Evolutionary conservation across 2,888 invertebrate genomes (phyloP), one percentile per base, ranked within the genome.

Genomic region (Cheilosia urbana): DNA sequence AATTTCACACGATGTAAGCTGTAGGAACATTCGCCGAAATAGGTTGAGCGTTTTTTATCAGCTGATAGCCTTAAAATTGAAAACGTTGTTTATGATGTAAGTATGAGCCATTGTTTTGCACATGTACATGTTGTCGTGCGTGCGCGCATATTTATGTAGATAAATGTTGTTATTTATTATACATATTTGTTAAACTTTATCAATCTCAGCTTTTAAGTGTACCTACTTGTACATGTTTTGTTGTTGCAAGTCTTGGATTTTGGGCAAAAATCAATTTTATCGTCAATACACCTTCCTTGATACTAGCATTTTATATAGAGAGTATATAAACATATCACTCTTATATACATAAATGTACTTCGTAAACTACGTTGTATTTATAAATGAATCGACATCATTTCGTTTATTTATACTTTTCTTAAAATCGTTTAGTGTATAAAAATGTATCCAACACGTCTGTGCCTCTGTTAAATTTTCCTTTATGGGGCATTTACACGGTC

Each of bases 21-120:
- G 37, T 17, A 66, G 27, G 49, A 60, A 45, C 60, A 53, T 53
- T 11, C 17, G 51, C 30, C 15, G n/a, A 68, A 76, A 53, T 68
- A 53, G 68, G 76, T 76, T 60, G 68, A 62, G 13, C 60, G 7
- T 21, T 37, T 62, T 77, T 77, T 77, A 77, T 77, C 77, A 77
- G 51, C 53, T 62, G 77, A 62, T 69, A 45, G 60, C 24, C 68
- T 77, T 40, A 42, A 55, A 65, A 75, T 55, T 42, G 34, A 42
- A 77, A 60, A 45, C 34, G 47, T 65, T 57, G 37, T 66, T 49
- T 40, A 66, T 60, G 58, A 51, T 76, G 76, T 66, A 76, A 76
- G 51, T 27, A 37, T 19, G 58, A 34, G 19, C 57, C 40, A 45
- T 63, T 34, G 40, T 63, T 58, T 58, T 9, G 65, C 68, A 58